These are phyloP conservation scores for Poecile montanus DNA, from an alignment of 2,797 vertebrate genomes.

Conservation along the genomic window DNA sequence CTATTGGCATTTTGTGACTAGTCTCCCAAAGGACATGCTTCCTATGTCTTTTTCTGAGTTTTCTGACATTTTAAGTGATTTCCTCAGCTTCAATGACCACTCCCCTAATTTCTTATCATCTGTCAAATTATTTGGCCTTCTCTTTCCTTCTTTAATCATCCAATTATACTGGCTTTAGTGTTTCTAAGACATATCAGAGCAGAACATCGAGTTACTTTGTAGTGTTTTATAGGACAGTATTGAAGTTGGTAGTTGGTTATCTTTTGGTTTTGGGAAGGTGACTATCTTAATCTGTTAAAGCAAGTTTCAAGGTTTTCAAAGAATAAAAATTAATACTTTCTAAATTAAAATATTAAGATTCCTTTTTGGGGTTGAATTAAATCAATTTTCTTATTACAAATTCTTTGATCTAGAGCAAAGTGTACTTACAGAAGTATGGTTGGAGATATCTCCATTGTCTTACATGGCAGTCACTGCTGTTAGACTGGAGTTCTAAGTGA, in stretches of 20 bases:
- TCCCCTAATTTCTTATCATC: background rate
- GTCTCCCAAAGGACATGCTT: background rate
- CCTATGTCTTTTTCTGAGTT: background rate
- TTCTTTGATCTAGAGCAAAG: background rate
- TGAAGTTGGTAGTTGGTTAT: background rate
- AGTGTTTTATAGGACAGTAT: background rate
- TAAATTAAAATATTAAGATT: background rate
- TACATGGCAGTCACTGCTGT: background rate
- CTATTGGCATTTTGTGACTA: background rate
- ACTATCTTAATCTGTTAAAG: background rate
- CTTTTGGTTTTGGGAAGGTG: background rate
- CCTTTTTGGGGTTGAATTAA: background rate
- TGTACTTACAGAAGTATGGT: background rate
- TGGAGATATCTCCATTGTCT: background rate
- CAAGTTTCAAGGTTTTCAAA: background rate
- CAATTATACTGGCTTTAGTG: background rate
- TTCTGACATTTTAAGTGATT: background rate
- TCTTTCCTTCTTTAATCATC: slow-evolving; percentile 17
- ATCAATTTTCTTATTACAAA: background rate
- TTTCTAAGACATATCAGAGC: background rate
- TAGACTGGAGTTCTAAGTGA: background rate
- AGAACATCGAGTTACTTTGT: slow-evolving; percentile 3
- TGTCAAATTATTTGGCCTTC: background rate
- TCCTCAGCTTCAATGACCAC: background rate
- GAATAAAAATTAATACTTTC: background rate